phyloP scores from a whole-genome alignment of 2,113 vertebrate species.

The Lampris megalopsis region DNA sequence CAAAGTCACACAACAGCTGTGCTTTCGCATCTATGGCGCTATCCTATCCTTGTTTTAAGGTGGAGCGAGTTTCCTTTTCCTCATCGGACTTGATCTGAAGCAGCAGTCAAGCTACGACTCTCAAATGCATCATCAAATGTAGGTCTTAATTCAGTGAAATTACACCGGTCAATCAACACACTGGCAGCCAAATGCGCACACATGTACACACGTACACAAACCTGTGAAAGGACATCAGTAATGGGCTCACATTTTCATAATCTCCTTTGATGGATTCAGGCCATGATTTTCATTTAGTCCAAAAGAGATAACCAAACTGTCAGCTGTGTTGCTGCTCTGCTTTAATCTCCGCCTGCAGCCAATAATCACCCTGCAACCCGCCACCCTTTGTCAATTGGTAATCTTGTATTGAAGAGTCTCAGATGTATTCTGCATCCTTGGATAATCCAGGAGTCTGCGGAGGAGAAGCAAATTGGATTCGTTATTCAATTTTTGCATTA shows the following conservation, averaged over 20 bases:
- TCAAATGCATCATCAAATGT: constrained; percentile 46
- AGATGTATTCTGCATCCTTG: constrained; percentile 83
- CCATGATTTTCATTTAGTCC: constrained; percentile 95
- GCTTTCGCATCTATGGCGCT: neutral
- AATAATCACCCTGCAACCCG: constrained; percentile 88
- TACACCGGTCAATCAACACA: constrained; percentile 77
- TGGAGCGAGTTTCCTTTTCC: constrained; percentile 30
- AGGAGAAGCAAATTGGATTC: constrained; percentile 86
- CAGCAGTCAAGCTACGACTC: constrained; percentile 49
- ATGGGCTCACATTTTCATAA: constrained; percentile 93
- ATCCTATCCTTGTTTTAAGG: constrained; percentile 38
- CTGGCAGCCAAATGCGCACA: constrained; percentile 74
- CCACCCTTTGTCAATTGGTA: constrained; percentile 85
- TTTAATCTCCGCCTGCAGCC: constrained; percentile 92
- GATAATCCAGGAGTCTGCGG: constrained; percentile 82
- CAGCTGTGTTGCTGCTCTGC: constrained; percentile 87
- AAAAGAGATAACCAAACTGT: constrained; percentile 94
- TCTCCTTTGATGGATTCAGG: constrained; percentile 94
- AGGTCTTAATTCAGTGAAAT: constrained; percentile 61
- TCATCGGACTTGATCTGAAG: neutral
- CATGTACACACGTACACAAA: constrained; percentile 64
- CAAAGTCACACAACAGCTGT: too few relatives aligned
- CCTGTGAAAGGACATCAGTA: constrained; percentile 87
- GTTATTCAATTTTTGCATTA: constrained; percentile 87
- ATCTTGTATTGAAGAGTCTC: constrained; percentile 86